A percentile compares a stretch with the other conserved stretches of the same genome.
These are phyloP conservation scores for Nebria brevicollis DNA, from an alignment of 2,888 invertebrate species.

Conservation along the genomic window DNA sequence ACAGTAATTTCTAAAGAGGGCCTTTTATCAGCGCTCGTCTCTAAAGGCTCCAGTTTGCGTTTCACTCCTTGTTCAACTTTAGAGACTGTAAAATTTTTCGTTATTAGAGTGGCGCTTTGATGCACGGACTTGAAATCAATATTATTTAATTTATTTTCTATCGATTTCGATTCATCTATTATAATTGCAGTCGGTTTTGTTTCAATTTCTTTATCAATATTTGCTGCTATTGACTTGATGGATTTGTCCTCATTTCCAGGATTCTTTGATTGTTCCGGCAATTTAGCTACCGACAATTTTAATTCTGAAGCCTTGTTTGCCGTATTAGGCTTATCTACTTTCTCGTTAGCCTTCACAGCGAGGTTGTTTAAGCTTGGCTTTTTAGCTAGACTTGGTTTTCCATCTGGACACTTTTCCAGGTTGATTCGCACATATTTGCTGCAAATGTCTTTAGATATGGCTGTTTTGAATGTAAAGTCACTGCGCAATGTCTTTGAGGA, in stretches of 20 bases:
- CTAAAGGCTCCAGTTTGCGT: conserved; percentile 56
- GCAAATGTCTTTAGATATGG: conserved; percentile 46
- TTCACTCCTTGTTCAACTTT: conserved; percentile 61
- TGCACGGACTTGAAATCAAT: conserved; percentile 33
- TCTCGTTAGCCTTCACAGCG: conserved; percentile 10
- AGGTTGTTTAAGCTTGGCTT: conserved; percentile 12
- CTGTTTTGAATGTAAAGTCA: conserved; percentile 51
- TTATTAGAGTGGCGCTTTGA: conserved; percentile 26
- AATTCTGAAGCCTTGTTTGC: conserved; percentile 9
- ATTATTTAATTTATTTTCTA: conserved; percentile 49
- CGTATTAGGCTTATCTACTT: neutral
- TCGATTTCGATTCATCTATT: conserved; percentile 58
- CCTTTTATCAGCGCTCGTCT: conserved; percentile 55
- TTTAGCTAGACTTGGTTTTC: conserved; percentile 9
- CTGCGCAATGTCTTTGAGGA: conserved; percentile 50
- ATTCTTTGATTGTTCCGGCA: neutral
- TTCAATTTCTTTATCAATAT: neutral
- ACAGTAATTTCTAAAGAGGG: conserved; percentile 61
- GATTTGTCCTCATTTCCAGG: neutral
- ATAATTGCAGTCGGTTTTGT: conserved; percentile 40
- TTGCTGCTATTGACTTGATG: neutral
- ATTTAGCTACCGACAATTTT: neutral
- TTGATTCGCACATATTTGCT: conserved; percentile 37
- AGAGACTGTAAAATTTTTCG: conserved; percentile 59
- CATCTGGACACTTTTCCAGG: conserved; percentile 37